Evolutionary conservation across 2,888 invertebrate genomes (phyloP).

Genomic region (Thyatira batis): DNA sequence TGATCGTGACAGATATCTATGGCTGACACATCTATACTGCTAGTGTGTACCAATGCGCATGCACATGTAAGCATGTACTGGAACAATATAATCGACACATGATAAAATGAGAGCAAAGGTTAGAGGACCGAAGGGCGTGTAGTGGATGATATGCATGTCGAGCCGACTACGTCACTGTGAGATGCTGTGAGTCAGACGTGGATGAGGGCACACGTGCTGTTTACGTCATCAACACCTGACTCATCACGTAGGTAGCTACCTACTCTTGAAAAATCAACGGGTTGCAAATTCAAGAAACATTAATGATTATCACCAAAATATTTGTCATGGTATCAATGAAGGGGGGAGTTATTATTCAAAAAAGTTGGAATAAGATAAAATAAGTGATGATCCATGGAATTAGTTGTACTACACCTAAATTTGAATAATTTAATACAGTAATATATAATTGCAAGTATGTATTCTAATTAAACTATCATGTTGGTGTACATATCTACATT

Average conservation of each 20-base stretch:
- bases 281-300: too few species aligned
- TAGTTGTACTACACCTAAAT: too few species aligned
- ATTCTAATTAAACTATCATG: neutral
- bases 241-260: conserved; percentile 56
- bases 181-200: conserved; percentile 62
- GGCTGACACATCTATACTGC: conserved; percentile 10
- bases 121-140: conserved; percentile 51
- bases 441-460: too few species aligned
- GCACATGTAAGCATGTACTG: conserved; percentile 26
- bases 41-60: conserved; percentile 1
- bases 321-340: too few species aligned
- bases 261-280: too few species aligned
- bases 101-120: conserved; percentile 52
- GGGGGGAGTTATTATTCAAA: too few species aligned
- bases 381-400: too few species aligned
- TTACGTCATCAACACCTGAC: conserved; percentile 72
- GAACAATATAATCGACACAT: conserved; percentile 38
- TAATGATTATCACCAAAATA: too few species aligned
- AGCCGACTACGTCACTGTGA: conserved; percentile 54
- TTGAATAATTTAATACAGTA: too few species aligned
- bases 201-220: conserved; percentile 59
- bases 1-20: conserved; percentile 28
- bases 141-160: conserved; percentile 26
- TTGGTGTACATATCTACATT: neutral
- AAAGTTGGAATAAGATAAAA: too few species aligned